Evolutionary conservation across 2,113 vertebrate species (phyloP), one percentile per base, ranked within the genome.

Genomic region (Chauna torquata): DNA sequence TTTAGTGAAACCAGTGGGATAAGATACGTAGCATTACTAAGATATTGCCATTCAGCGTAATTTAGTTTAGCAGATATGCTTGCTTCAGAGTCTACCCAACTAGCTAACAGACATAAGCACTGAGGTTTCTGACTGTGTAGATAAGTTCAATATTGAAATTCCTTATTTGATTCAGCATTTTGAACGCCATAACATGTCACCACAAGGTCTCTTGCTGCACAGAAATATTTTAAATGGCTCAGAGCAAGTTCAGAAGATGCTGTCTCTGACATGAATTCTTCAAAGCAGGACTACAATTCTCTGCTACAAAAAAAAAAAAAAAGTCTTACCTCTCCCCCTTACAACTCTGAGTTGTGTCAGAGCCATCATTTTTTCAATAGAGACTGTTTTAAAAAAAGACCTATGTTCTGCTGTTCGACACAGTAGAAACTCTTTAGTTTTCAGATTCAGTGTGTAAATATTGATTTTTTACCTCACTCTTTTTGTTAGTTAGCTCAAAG

Each of bases 381-480:
- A 61, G 58, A 61, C 62, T 91, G 61, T 86, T 95, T 95, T 81
- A 91, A 71, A 86, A 62, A 89, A 83, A n/a, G 72, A 75, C 77
- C 61, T 89, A 36, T 75, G 71, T 95, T 93, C 61, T 91, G 78
- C 81, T 94, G 22, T 92, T 96, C 65, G 84, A 58, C 86, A 79
- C 45, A 50, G 52, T 65, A 71, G 36, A 94, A 90, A 50, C 32
- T 22, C 57, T 96, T 82, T 69, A 80, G 19, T 86, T 86, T 91
- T 88, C 90, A 68, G 42, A 90, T 94, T 80, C 65, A 85, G 28
- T 82, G 52, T 89, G 61, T 91, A 91, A 95, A 96, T 95, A 91
- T 36, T 93, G 78, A 96, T 94, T 95, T 95, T 90, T 17, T 96
- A 78, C 61, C 36, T 83, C 52, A 30, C 44, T 3, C 0, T 8